Evolutionary conservation across 2,113 vertebrate species (phyloP).

Genomic region (Microcebus griseorufus): DNA sequence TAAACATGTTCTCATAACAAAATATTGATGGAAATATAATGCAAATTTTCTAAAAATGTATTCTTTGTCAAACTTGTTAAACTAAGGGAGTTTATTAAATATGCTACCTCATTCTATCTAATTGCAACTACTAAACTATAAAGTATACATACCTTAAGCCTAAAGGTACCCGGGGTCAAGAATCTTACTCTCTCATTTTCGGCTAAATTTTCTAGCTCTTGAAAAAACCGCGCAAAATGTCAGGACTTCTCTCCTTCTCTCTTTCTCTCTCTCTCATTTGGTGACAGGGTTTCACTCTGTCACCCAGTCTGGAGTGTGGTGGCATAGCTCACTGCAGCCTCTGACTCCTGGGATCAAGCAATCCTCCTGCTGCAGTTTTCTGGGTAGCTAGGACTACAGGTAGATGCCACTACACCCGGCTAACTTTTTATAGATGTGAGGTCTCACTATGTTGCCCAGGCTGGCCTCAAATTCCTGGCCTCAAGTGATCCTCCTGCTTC

Average conservation of each 20-base stretch:
- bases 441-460: too few relatives aligned
- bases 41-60: background rate
- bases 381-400: too few relatives aligned
- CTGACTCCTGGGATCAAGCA: too few relatives aligned
- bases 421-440: too few relatives aligned
- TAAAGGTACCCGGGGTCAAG: background rate
- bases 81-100: background rate
- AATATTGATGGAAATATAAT: background rate
- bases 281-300: too few relatives aligned
- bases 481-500: too few relatives aligned
- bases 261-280: too few relatives aligned
- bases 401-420: too few relatives aligned
- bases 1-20: background rate
- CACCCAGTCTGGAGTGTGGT: too few relatives aligned
- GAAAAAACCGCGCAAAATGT: background rate
- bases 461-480: too few relatives aligned
- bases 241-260: background rate
- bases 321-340: too few relatives aligned
- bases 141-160: background rate
- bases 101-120: background rate
- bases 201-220: background rate
- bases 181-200: background rate
- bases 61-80: background rate
- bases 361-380: too few relatives aligned
- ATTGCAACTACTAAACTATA: background rate